phyloP scores from a whole-genome alignment of 2,113 vertebrate genomes.

The Triplophysa rosa region DNA sequence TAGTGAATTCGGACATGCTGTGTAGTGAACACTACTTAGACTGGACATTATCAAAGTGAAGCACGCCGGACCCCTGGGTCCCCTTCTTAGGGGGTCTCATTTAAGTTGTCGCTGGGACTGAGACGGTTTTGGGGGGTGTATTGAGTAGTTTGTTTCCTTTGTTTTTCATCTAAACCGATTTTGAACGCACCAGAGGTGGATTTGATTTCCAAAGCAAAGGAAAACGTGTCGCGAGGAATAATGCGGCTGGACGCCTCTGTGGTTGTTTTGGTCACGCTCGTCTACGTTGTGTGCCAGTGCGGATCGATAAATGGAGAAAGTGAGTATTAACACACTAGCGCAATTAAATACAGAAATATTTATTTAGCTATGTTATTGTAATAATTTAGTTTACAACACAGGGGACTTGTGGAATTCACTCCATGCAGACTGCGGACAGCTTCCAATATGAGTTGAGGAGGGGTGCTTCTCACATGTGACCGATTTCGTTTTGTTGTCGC shows the following conservation, averaged over 20 bases:
- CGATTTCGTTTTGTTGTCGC: not conserved
- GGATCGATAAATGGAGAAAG: constrained; percentile 77
- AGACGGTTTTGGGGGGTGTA: no score
- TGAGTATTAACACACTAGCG: constrained; percentile 65
- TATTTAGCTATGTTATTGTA: not conserved
- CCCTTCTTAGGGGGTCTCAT: constrained; percentile 55
- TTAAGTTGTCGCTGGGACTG: constrained; percentile 34
- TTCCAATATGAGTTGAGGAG: not conserved
- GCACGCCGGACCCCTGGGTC: constrained; percentile 56
- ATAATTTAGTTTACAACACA: not conserved
- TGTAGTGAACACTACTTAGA: constrained; percentile 32
- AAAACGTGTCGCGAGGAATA: constrained; percentile 59
- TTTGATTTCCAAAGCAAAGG: constrained; percentile 48
- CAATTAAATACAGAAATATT: not conserved
- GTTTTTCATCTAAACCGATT: not conserved
- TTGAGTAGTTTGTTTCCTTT: not conserved
- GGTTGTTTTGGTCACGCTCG: constrained; percentile 69
- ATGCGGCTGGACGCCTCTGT: constrained; percentile 67
- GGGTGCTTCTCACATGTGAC: not conserved
- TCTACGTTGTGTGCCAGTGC: constrained; percentile 70
- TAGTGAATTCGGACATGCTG: constrained; percentile 38
- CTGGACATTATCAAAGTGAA: constrained; percentile 55
- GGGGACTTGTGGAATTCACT: constrained; percentile 36
- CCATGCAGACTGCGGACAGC: not conserved
- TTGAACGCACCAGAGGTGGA: constrained; percentile 39